Evolutionary conservation across 2,797 vertebrate genomes (phyloP).

Genomic region (Malacoctenus gilli): DNA sequence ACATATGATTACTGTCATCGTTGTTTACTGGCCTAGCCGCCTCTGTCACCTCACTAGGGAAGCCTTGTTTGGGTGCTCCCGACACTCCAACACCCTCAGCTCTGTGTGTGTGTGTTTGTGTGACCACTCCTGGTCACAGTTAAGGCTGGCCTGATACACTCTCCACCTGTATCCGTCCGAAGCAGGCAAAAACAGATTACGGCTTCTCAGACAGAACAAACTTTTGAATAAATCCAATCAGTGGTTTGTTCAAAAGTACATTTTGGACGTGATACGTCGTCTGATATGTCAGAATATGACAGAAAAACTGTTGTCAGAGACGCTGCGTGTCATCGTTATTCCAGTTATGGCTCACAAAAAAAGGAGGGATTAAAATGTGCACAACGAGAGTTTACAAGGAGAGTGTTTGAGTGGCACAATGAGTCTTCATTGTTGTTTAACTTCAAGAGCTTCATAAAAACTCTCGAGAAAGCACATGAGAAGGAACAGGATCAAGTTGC

Average conservation of each 20-base stretch:
- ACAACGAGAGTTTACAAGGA: conserved; percentile 12
- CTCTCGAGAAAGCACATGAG: conserved; percentile 9
- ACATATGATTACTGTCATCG: conserved; percentile 81
- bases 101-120: no score
- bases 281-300: conserved; percentile 12
- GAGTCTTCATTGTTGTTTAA: conserved; percentile 21
- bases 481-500: conserved; percentile 13
- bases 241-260: no score
- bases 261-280: no score
- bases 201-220: conserved; percentile 2
- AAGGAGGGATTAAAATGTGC: neutral
- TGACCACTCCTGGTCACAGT: conserved; percentile 39
- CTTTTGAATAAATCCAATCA: neutral
- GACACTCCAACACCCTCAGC: conserved; percentile 22
- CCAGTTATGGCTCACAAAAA: conserved; percentile 9
- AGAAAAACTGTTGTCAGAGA: conserved; percentile 28
- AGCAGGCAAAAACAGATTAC: conserved; percentile 4
- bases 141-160: conserved; percentile 23
- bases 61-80: conserved; percentile 66
- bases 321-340: conserved; percentile 35
- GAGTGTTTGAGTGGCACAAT: conserved; percentile 31
- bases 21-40: conserved; percentile 72
- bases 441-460: conserved; percentile 28
- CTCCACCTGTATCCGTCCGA: conserved; percentile 27
- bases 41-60: conserved; percentile 70